Evolutionary conservation across 2,888 invertebrate species (phyloP), one percentile per base, ranked within the genome.

Genomic region (Spisula solida): DNA sequence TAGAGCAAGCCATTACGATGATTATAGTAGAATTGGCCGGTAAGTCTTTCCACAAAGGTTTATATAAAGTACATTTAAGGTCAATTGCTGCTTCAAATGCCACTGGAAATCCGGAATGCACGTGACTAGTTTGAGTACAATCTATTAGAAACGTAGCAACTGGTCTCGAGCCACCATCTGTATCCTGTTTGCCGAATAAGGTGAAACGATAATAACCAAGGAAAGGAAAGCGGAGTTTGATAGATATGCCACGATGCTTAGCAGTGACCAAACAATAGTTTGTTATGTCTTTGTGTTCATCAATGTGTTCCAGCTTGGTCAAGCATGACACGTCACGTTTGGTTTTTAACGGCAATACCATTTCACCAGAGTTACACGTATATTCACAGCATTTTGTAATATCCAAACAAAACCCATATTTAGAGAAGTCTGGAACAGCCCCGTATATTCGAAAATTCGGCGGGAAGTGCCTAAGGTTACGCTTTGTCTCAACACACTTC

Each of bases 191-290:
- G 16, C 90, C 92, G 29, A 92, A 91, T 20, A 93, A 29, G 4
- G 92, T 89, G 20, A 93, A 90, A 81, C 92, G 93, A 85, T 92
- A 93, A 83, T 92, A 91, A 0, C 93, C 93, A 56, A 91, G 86
- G 55, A 89, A 91, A 0, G 93, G 92, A 80, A 93, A 90, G 34
- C 93, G 81, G 48, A 91, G 88, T 87, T 92, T 93, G 85, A 88
- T 89, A 4, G 91, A 89, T 48, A 92, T 91, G 16, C 88, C 90
- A 29, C 85, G 88, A 10, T 88, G 88, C 79, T 92, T 92, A 66
- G 89, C 82, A 18, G 88, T 92, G n/a, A 90, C 82, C 47, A 92
- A 79, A 70, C 89, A 89, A 79, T 85, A 92, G 41, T 88, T 89
- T 20, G 92, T 91, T 4, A 92, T 81, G 25, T 92, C 92, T n/a